Evolutionary conservation across 1,140 invertebrate species (phyloP).

Genomic region (Lamellibrachia luymesi): DNA sequence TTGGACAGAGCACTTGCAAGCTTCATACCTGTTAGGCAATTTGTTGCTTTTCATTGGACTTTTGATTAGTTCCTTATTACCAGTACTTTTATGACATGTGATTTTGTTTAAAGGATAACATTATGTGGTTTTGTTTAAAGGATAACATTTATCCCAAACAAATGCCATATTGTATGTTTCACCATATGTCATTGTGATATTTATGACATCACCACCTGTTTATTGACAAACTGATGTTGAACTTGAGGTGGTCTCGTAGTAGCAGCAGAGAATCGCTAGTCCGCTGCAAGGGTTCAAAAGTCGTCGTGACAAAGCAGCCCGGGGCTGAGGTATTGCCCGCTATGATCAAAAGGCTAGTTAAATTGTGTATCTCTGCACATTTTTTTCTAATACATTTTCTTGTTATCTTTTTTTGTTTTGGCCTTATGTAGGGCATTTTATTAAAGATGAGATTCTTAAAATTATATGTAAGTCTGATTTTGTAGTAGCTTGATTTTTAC

Average conservation of each 20-base stretch:
- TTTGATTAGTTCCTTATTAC: background rate
- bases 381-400: background rate
- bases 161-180: background rate
- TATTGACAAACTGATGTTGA: background rate
- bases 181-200: background rate
- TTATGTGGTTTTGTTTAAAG: background rate
- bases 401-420: background rate
- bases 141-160: background rate
- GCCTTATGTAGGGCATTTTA: background rate
- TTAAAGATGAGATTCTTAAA: background rate
- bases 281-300: background rate
- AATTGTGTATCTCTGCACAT: background rate
- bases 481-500: background rate
- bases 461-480: background rate
- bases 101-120: background rate
- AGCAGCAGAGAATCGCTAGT: background rate
- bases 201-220: background rate
- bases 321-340: background rate
- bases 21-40: no score
- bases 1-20: no score
- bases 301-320: background rate
- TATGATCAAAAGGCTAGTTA: constrained; percentile 5
- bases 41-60: no score
- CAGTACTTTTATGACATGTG: background rate
- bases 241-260: background rate